Evolutionary conservation across 37 sponge, comb jelly and placozoan genomes (phyloP).

Genomic region (Agelas oroides): DNA sequence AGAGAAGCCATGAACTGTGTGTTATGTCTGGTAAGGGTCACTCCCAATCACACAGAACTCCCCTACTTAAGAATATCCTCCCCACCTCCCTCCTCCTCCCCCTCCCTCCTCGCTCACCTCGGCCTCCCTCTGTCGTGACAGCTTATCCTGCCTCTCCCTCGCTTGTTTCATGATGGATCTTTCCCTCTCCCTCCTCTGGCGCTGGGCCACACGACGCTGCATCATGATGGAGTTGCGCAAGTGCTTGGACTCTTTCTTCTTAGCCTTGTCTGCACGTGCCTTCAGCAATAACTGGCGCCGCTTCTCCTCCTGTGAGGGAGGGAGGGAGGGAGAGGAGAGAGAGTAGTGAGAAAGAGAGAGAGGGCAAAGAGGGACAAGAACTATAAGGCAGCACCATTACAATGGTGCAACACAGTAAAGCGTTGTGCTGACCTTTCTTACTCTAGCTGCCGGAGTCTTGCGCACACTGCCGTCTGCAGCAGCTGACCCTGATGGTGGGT

Average conservation of each 20-base stretch:
- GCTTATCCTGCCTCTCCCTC: constrained; percentile 54
- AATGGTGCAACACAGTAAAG: too few relatives aligned
- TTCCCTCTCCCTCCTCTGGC: constrained; percentile 69
- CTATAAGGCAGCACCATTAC: too few relatives aligned
- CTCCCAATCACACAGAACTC: too few relatives aligned
- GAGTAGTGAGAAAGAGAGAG: too few relatives aligned
- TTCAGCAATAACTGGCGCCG: constrained; percentile 52
- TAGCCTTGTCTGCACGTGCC: constrained; percentile 52
- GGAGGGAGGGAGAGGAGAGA: not conserved
- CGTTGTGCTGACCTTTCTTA: too few relatives aligned
- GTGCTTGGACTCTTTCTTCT: constrained; percentile 33
- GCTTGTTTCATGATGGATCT: constrained; percentile 26
- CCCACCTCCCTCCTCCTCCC: not conserved
- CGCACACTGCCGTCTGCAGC: too few relatives aligned
- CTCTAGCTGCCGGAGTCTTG: too few relatives aligned
- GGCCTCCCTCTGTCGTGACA: constrained; percentile 38
- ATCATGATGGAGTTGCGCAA: constrained; percentile 23
- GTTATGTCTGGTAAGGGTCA: too few relatives aligned
- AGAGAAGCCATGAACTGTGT: too few relatives aligned
- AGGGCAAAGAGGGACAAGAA: too few relatives aligned
- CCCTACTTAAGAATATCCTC: not conserved
- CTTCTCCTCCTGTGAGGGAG: constrained; percentile 61
- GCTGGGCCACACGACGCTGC: constrained; percentile 57
- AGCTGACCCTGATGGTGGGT: too few relatives aligned
- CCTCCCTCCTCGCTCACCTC: constrained; percentile 33